phyloP scores from a whole-genome alignment of 2,888 invertebrate species.

The Phortica magna region DNA sequence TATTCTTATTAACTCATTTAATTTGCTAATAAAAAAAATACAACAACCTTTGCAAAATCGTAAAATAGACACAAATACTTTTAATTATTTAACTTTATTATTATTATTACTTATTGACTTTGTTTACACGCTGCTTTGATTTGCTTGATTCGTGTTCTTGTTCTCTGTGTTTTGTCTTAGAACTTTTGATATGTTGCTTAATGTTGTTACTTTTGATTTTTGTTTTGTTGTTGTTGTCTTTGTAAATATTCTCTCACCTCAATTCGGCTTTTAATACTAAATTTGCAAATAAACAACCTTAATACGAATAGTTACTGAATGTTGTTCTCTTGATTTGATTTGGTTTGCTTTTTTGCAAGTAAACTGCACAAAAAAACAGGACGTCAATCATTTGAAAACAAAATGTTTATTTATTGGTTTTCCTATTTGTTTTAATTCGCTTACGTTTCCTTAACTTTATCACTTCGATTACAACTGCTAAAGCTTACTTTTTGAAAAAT shows the following conservation, averaged over 20 bases:
- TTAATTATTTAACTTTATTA: background rate
- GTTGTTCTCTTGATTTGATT: background rate
- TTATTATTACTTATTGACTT: background rate
- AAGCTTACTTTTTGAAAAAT: conserved; percentile 3
- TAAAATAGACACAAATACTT: conserved; percentile 33
- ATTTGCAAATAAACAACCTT: conserved; percentile 31
- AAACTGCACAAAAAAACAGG: background rate
- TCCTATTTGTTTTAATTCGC: background rate
- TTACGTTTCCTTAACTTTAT: conserved; percentile 5
- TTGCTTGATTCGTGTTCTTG: background rate
- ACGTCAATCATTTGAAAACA: background rate
- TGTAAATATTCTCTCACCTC: conserved; percentile 49
- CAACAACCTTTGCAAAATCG: conserved; percentile 36
- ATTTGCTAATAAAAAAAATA: conserved; percentile 24
- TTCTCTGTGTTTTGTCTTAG: background rate
- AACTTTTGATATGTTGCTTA: conserved; percentile 12
- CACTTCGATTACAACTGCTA: background rate
- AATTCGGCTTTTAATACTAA: background rate
- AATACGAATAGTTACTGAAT: background rate
- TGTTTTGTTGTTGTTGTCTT: conserved; percentile 42
- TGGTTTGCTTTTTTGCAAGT: conserved; percentile 2
- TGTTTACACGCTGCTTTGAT: background rate
- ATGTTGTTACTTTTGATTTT: conserved; percentile 25
- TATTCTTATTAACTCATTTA: conserved; percentile 26
- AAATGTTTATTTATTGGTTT: background rate